phyloP scores from a whole-genome alignment of 2,888 invertebrate species.

The Frankliniella intonsa region DNA sequence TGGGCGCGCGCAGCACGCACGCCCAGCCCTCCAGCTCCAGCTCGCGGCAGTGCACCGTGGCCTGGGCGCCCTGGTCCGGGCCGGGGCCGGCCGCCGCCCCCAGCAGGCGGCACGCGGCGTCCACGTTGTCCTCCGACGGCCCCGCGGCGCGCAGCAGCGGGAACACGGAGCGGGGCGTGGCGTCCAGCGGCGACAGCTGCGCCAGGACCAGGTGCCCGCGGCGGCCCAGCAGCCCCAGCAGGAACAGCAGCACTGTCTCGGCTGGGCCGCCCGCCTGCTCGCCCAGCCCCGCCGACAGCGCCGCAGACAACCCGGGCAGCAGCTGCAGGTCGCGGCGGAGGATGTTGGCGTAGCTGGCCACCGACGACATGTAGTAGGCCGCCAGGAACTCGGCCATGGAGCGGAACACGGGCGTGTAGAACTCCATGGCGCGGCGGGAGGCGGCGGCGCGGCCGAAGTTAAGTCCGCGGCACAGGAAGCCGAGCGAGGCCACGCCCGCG shows the following conservation, averaged over 20 bases:
- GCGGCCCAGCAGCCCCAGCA: slow-evolving; percentile 51
- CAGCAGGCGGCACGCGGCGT: slow-evolving; percentile 51
- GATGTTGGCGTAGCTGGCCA: slow-evolving; percentile 51
- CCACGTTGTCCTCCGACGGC: slow-evolving; percentile 51
- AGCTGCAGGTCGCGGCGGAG: slow-evolving; percentile 52
- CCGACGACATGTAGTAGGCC: slow-evolving; percentile 53
- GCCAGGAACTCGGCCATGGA: slow-evolving; percentile 53
- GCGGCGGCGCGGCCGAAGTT: slow-evolving; percentile 45
- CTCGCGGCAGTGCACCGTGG: slow-evolving; percentile 45
- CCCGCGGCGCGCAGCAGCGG: slow-evolving; percentile 53
- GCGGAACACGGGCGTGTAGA: slow-evolving; percentile 51
- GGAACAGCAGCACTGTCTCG: slow-evolving; percentile 47
- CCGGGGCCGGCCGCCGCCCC: slow-evolving; percentile 47
- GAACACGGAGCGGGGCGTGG: slow-evolving; percentile 52
- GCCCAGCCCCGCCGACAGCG: slow-evolving; percentile 34
- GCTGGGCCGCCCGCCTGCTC: slow-evolving; percentile 42
- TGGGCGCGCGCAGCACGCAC: slow-evolving; percentile 49
- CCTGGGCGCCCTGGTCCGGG: background rate
- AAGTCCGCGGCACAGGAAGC: slow-evolving; percentile 49
- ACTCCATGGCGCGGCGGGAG: slow-evolving; percentile 47
- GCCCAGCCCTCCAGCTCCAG: slow-evolving; percentile 53
- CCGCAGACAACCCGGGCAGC: slow-evolving; percentile 46
- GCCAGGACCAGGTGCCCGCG: slow-evolving; percentile 51
- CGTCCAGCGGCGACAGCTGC: slow-evolving; percentile 51
- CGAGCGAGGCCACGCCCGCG: slow-evolving; percentile 40